A percentile compares a stretch with the other conserved stretches of the same genome.
These are phyloP conservation scores for Antheraea mylitta DNA, from an alignment of 1,140 invertebrate species.

Conservation along the genomic window DNA sequence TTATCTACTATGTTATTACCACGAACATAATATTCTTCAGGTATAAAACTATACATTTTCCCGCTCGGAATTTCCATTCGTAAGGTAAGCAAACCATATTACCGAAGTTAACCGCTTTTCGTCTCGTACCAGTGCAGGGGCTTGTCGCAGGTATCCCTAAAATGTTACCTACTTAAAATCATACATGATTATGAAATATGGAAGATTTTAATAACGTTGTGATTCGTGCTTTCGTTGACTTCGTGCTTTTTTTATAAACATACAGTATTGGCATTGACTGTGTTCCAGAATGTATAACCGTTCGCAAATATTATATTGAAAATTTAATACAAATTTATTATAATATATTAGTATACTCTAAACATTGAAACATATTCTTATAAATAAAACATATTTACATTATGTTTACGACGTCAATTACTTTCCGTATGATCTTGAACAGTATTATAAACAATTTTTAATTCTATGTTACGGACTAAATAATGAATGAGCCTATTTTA, in stretches of 20 bases:
- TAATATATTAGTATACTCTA: neutral
- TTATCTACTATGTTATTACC: neutral
- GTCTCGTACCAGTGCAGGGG: neutral
- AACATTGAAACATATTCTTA: constrained; percentile 16
- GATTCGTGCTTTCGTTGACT: neutral
- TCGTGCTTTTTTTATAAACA: constrained; percentile 16
- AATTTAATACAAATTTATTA: neutral
- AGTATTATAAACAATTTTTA: no score
- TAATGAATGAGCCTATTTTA: no score
- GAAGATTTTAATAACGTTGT: constrained; percentile 6
- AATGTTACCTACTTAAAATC: constrained; percentile 8
- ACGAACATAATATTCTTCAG: constrained; percentile 23
- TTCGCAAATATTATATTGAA: neutral
- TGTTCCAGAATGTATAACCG: neutral
- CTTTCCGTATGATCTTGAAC: no score
- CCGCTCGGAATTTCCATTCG: constrained; percentile 18
- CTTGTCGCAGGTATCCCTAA: constrained; percentile 16
- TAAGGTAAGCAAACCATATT: constrained; percentile 35
- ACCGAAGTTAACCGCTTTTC: constrained; percentile 24
- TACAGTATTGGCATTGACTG: neutral
- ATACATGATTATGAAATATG: neutral
- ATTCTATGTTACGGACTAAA: no score
- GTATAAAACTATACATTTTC: constrained; percentile 48
- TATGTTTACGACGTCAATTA: neutral
- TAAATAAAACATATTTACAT: constrained; percentile 22